Percentiles rank a stretch among this genome's conserved stretches.
phyloP scores from a whole-genome alignment of 2,113 vertebrate genomes.

The Austrofundulus limnaeus region DNA sequence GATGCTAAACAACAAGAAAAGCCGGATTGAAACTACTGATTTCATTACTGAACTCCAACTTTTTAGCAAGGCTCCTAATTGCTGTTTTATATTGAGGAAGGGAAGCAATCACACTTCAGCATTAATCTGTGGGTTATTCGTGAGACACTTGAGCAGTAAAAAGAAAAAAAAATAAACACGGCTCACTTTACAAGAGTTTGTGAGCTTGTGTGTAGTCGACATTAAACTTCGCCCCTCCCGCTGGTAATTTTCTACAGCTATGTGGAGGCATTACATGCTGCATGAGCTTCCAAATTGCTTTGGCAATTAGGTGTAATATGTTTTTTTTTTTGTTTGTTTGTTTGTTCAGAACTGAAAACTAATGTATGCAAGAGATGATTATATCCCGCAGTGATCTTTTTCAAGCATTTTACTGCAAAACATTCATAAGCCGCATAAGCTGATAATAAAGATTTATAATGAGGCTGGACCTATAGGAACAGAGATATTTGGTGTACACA shows the following conservation, averaged over 20 bases:
- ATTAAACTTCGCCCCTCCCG: background rate
- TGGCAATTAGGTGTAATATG: background rate
- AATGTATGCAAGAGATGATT: background rate
- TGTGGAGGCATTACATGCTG: background rate
- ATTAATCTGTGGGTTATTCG: conserved; percentile 16
- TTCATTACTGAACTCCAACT: background rate
- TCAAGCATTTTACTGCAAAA: background rate
- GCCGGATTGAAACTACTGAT: background rate
- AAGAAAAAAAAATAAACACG: background rate
- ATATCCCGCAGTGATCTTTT: background rate
- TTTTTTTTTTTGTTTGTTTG: too few relatives aligned
- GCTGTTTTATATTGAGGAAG: background rate
- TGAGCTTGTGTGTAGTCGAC: background rate
- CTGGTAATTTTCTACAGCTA: background rate
- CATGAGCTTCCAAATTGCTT: background rate
- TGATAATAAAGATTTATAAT: background rate
- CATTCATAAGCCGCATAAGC: background rate
- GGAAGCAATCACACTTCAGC: conserved; percentile 1
- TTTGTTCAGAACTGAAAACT: background rate
- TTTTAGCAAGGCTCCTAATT: background rate
- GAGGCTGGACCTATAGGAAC: background rate
- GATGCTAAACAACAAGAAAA: background rate
- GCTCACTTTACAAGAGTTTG: conserved; percentile 8
- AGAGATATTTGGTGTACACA: background rate
- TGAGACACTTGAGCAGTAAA: background rate